Evolutionary conservation across 2,797 vertebrate genomes (phyloP).

Genomic region (Scolopax rusticola): DNA sequence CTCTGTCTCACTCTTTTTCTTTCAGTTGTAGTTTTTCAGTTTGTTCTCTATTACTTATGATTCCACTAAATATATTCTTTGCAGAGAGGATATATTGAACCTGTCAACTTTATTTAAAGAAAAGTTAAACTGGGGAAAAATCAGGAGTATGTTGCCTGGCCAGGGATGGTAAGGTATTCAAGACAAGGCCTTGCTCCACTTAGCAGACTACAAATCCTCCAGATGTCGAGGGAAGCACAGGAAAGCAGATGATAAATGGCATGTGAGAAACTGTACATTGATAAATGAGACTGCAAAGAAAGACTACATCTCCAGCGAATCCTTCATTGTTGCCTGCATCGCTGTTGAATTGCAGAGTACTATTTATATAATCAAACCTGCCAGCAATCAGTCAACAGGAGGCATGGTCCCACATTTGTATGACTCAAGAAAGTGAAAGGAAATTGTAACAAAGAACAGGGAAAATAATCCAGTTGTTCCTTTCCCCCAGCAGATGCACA

Average conservation of each 20-base stretch:
- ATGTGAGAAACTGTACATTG: slow-evolving; percentile 63
- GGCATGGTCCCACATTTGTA: slow-evolving; percentile 28
- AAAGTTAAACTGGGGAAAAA: slow-evolving; percentile 64
- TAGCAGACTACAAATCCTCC: slow-evolving; percentile 71
- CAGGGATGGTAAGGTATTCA: slow-evolving; percentile 60
- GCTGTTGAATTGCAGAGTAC: slow-evolving; percentile 55
- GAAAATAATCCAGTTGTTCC: neutral
- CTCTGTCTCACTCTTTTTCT: neutral
- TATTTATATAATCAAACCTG: slow-evolving; percentile 71
- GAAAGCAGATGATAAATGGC: slow-evolving; percentile 71
- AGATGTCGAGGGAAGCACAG: slow-evolving; percentile 61
- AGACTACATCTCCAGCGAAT: slow-evolving; percentile 60
- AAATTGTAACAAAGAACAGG: neutral
- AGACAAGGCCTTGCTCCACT: slow-evolving; percentile 68
- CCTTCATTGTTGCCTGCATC: slow-evolving; percentile 56
- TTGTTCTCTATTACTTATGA: slow-evolving; percentile 35
- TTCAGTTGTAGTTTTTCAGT: slow-evolving; percentile 1
- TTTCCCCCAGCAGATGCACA: neutral
- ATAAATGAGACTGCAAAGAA: slow-evolving; percentile 64
- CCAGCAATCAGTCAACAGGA: slow-evolving; percentile 53
- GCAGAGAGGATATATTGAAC: slow-evolving; percentile 56
- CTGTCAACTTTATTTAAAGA: slow-evolving; percentile 75
- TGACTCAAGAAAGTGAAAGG: slow-evolving; percentile 1
- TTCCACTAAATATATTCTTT: slow-evolving; percentile 44
- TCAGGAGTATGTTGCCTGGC: slow-evolving; percentile 21